Percentiles rank a stretch among this genome's conserved stretches.
phyloP scores from a whole-genome alignment of 2,888 invertebrate genomes.

The Cybosia mesomella region DNA sequence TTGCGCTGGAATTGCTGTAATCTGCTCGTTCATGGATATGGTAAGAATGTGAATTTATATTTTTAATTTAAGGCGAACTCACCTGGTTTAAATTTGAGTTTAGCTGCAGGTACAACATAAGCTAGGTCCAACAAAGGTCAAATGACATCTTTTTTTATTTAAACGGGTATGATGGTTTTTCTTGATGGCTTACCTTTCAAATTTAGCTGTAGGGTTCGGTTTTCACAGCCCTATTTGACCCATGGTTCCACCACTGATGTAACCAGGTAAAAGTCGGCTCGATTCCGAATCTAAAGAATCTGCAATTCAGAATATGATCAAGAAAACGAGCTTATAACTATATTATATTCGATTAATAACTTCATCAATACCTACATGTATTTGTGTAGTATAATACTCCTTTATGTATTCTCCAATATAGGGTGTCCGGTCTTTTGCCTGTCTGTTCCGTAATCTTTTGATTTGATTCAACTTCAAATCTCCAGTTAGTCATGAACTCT shows the following conservation, averaged over 20 bases:
- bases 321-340: not conserved
- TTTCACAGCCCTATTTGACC: not conserved
- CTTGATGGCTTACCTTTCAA: constrained; percentile 12
- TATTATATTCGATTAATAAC: not conserved
- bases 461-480: not conserved
- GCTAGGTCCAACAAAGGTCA: not conserved
- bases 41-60: not conserved
- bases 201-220: not conserved
- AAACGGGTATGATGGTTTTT: too few relatives aligned
- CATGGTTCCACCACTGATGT: not conserved
- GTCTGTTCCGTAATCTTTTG: not conserved
- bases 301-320: constrained; percentile 17
- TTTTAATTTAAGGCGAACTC: not conserved
- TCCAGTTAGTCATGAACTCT: not conserved
- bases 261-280: not conserved
- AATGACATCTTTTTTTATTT: not conserved
- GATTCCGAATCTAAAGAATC: constrained; percentile 6
- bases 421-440: not conserved
- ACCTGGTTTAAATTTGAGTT: not conserved
- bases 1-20: not conserved
- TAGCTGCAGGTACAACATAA: not conserved
- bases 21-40: not conserved
- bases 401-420: not conserved
- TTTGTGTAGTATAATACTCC: not conserved
- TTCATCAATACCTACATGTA: not conserved